These are phyloP conservation scores for Brachyhypopomus gauderio DNA, from an alignment of 2,113 vertebrate species.

Conservation along the genomic window DNA sequence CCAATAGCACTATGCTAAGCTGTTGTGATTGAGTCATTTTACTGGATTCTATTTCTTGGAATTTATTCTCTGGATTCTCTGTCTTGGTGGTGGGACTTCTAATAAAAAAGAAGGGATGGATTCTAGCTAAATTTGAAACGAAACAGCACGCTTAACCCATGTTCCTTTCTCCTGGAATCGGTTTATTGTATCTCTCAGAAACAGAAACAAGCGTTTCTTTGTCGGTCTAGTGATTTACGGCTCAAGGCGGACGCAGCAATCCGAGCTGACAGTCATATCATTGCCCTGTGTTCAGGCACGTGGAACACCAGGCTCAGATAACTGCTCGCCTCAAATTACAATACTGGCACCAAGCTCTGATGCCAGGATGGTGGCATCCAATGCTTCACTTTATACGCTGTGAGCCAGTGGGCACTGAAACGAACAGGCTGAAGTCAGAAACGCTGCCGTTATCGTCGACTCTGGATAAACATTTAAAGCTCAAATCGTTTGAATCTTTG, in stretches of 20 bases:
- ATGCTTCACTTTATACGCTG: not conserved
- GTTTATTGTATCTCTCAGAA: not conserved
- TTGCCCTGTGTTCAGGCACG: not conserved
- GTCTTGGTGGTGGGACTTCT: not conserved
- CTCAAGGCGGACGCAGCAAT: not conserved
- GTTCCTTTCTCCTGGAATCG: not conserved
- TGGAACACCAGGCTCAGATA: not conserved
- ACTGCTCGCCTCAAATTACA: not conserved
- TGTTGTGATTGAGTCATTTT: too few relatives aligned
- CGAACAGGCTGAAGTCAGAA: not conserved
- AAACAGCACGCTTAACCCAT: not conserved
- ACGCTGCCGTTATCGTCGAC: not conserved
- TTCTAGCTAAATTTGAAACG: not conserved
- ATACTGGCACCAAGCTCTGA: slow-evolving; percentile 2
- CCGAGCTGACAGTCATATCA: not conserved
- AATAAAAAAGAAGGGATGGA: not conserved
- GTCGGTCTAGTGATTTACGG: not conserved
- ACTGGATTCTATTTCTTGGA: too few relatives aligned
- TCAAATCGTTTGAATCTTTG: not conserved
- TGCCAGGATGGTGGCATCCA: not conserved
- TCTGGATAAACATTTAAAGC: not conserved
- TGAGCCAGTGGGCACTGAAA: not conserved
- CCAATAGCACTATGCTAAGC: too few relatives aligned
- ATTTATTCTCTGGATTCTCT: too few relatives aligned
- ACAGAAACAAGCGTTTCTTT: not conserved